Evolutionary conservation across 2,888 invertebrate species (phyloP).

Genomic region (Poecilus cupreus): DNA sequence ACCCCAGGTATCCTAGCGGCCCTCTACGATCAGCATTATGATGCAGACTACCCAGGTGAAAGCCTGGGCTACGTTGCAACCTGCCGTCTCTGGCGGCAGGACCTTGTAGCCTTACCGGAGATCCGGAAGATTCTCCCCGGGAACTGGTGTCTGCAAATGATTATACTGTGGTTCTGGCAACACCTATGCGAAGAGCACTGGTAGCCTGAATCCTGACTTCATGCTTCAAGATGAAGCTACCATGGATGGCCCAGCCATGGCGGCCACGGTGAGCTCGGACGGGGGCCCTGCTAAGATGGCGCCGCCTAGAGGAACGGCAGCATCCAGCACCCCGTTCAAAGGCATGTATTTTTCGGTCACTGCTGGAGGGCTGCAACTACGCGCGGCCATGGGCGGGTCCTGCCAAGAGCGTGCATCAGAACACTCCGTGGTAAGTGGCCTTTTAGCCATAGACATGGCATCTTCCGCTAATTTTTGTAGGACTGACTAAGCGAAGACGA

Average conservation of each 20-base stretch:
- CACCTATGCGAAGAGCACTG: background rate
- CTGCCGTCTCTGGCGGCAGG: background rate
- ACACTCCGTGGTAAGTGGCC: background rate
- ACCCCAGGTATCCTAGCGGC: background rate
- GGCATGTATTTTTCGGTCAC: background rate
- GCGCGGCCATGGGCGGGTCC: background rate
- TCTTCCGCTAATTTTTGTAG: too few species aligned
- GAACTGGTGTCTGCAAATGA: background rate
- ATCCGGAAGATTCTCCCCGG: background rate
- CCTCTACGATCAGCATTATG: constrained; percentile 22
- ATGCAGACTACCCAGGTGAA: constrained; percentile 8
- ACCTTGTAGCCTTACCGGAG: constrained; percentile 1
- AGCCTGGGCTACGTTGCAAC: background rate
- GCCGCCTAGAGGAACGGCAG: background rate
- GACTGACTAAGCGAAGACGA: too few species aligned
- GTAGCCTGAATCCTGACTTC: background rate
- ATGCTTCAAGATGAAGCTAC: too few species aligned
- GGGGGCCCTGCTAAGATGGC: background rate
- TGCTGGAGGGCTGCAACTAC: background rate
- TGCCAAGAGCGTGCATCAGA: background rate
- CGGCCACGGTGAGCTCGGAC: background rate
- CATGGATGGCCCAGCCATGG: too few species aligned
- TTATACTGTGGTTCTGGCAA: background rate
- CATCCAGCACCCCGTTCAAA: background rate
- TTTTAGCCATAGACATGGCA: background rate